Evolutionary conservation across 2,888 invertebrate species (phyloP).

Genomic region (Tachina fera): DNA sequence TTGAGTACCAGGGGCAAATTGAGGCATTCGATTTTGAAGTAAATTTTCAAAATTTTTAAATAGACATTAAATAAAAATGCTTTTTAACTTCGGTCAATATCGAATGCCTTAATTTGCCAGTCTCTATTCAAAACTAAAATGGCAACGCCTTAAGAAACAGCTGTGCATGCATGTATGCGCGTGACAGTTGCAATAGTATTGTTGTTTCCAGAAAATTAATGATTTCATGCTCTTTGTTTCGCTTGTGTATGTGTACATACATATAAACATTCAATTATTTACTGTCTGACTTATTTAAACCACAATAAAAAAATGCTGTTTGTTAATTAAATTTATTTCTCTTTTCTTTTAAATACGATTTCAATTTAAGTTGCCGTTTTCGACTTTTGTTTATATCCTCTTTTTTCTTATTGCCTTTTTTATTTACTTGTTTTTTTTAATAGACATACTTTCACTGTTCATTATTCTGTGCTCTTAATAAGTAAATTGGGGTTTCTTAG

Average conservation of each 20-base stretch:
- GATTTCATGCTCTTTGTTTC: conserved; percentile 25
- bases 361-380: conserved; percentile 19
- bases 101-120: no score
- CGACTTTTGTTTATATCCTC: not conserved
- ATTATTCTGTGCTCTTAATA: conserved; percentile 33
- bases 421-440: not conserved
- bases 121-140: not conserved
- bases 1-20: no score
- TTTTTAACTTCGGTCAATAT: no score
- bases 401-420: not conserved
- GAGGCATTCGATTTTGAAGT: no score
- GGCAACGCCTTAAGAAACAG: not conserved
- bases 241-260: not conserved
- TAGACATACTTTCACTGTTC: conserved; percentile 53
- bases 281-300: conserved; percentile 1
- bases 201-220: conserved; percentile 26
- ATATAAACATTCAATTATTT: conserved; percentile 16
- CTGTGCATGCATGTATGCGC: not conserved
- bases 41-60: no score
- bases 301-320: conserved; percentile 9
- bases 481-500: conserved; percentile 43
- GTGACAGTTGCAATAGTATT: not conserved
- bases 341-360: conserved; percentile 8
- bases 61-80: no score
- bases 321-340: conserved; percentile 30